phyloP scores from a whole-genome alignment of 2,113 vertebrate genomes.

The Ciconia boyciana region DNA sequence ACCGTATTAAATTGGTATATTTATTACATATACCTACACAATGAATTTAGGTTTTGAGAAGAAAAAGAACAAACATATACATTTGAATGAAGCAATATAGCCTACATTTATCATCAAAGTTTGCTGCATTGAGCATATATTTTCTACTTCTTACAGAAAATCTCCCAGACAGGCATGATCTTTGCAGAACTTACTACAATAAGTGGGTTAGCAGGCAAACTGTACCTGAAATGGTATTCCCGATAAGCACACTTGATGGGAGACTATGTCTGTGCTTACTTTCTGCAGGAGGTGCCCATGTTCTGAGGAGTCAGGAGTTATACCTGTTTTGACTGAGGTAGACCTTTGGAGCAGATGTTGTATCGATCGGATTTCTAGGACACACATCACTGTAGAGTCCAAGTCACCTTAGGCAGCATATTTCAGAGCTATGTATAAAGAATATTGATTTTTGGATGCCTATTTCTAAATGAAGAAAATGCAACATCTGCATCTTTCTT shows the following conservation, averaged over 20 bases:
- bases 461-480: slow-evolving; percentile 40
- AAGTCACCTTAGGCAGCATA: slow-evolving; percentile 53
- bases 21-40: background rate
- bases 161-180: background rate
- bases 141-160: background rate
- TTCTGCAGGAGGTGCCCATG: background rate
- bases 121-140: background rate
- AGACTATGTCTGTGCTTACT: background rate
- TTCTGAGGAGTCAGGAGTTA: background rate
- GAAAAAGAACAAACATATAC: background rate
- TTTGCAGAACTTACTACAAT: background rate
- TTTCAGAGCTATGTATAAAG: slow-evolving; percentile 44
- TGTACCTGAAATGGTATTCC: background rate
- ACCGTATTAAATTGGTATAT: background rate
- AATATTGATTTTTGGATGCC: slow-evolving; percentile 40
- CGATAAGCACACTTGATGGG: background rate
- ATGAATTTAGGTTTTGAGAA: background rate
- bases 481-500: slow-evolving; percentile 40
- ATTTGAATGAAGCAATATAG: background rate
- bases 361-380: slow-evolving; percentile 45
- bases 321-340: background rate
- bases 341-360: slow-evolving; percentile 19
- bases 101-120: background rate
- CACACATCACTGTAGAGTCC: slow-evolving; percentile 4
- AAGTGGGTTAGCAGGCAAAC: background rate